Evolutionary conservation across 2,113 vertebrate genomes (phyloP).

Genomic region (Hippocampus guttulatus): DNA sequence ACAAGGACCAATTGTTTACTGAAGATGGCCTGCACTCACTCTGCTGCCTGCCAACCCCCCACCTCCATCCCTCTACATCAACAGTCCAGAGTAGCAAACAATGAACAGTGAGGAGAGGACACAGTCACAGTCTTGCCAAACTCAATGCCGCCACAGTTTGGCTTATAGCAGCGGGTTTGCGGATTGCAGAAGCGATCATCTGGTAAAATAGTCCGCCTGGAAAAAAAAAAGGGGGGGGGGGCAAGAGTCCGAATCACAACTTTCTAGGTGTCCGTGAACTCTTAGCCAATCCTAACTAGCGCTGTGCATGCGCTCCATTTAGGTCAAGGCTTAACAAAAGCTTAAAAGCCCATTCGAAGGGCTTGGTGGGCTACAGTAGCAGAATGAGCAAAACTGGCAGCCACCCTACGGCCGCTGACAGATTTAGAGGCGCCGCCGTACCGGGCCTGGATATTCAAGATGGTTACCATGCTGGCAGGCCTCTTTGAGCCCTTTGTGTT

Average conservation of each 20-base stretch:
- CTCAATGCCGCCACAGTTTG: constrained; percentile 55
- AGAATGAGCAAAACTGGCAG: constrained; percentile 48
- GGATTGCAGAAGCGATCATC: constrained; percentile 29
- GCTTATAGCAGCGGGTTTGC: constrained; percentile 28
- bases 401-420: constrained; percentile 44
- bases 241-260: constrained; percentile 22
- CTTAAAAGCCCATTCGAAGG: constrained; percentile 31
- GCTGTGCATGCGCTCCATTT: constrained; percentile 16
- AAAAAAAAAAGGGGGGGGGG: constrained; percentile 1
- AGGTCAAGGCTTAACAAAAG: constrained; percentile 31
- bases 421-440: constrained; percentile 56
- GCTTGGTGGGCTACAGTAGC: constrained; percentile 47
- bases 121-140: constrained; percentile 49
- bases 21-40: constrained; percentile 60
- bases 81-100: constrained; percentile 51
- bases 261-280: constrained; percentile 25
- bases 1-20: constrained; percentile 69
- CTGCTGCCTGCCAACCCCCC: constrained; percentile 22
- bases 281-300: background rate
- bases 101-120: constrained; percentile 48
- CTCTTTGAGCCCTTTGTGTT: constrained; percentile 67
- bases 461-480: constrained; percentile 63
- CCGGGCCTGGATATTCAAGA: constrained; percentile 64
- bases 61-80: constrained; percentile 52
- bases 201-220: constrained; percentile 8